Percentiles rank a stretch among this genome's conserved stretches.
Evolutionary conservation across 2,797 vertebrate genomes (phyloP).

Genomic region (Acanthiza pusilla): DNA sequence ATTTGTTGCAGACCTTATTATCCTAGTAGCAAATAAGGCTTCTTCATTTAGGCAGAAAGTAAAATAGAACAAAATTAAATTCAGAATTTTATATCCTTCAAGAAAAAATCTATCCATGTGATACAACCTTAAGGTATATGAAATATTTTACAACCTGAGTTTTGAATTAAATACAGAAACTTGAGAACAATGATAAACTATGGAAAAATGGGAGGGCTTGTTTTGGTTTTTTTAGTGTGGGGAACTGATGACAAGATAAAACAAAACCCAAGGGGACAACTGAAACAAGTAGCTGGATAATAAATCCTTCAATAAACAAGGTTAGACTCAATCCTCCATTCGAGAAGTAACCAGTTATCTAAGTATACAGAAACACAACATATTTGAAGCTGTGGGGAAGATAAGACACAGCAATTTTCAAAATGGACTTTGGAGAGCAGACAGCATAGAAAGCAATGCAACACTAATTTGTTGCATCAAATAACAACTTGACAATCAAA

Average conservation of each 20-base stretch:
- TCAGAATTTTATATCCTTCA: not conserved
- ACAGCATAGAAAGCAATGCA: not conserved
- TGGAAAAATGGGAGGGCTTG: not conserved
- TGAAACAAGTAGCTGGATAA: not conserved
- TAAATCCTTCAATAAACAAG: not conserved
- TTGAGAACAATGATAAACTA: not conserved
- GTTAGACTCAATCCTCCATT: not conserved
- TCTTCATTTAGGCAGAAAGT: conserved; percentile 61
- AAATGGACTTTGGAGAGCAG: not conserved
- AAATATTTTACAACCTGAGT: not conserved
- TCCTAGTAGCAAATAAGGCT: conserved; percentile 67
- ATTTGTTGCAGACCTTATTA: conserved; percentile 62
- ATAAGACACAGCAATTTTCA: not conserved
- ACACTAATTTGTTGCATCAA: not conserved
- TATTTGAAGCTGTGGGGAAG: not conserved
- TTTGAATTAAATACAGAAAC: not conserved
- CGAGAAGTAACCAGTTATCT: not conserved
- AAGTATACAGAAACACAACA: not conserved
- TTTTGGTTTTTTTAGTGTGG: not conserved
- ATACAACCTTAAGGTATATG: not conserved
- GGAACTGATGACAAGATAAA: not conserved
- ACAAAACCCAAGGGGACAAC: not conserved
- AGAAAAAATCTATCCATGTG: not conserved
- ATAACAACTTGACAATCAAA: not conserved
- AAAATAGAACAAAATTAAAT: conserved; percentile 21